Percentiles rank a stretch among this genome's conserved stretches.
phyloP scores from a whole-genome alignment of 2,113 vertebrate genomes.

The Zosterops hypoxanthus region DNA sequence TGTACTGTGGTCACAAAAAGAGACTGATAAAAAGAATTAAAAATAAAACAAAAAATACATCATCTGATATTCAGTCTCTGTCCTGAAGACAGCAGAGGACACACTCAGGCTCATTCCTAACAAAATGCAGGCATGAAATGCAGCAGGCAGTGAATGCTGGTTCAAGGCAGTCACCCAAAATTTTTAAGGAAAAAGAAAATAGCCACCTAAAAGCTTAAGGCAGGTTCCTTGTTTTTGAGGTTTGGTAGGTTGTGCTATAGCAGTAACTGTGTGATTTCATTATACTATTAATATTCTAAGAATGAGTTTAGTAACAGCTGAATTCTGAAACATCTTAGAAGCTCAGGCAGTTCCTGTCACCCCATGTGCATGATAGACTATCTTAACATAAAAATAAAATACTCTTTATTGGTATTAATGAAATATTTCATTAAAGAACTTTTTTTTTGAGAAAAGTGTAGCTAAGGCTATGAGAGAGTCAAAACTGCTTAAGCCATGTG shows the following conservation, averaged over 20 bases:
- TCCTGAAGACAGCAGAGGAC: not conserved
- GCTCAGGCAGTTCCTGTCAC: not conserved
- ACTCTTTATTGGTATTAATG: not conserved
- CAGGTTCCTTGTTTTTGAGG: not conserved
- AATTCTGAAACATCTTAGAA: not conserved
- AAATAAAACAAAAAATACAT: accelerated
- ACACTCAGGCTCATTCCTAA: not conserved
- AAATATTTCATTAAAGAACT: not conserved
- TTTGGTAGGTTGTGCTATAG: not conserved
- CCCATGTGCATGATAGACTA: not conserved
- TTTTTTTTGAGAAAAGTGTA: not conserved
- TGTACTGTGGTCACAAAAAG: not conserved
- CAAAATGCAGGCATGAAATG: not conserved
- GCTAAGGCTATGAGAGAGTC: not conserved
- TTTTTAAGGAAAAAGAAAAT: not conserved
- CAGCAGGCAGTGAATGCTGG: not conserved
- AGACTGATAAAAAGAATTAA: not conserved
- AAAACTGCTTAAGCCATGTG: not conserved
- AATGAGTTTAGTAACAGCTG: not conserved
- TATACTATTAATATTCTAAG: not conserved
- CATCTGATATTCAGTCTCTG: not conserved
- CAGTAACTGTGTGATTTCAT: not conserved
- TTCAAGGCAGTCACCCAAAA: not conserved
- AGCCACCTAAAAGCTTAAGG: not conserved
- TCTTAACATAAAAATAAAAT: not conserved